phyloP scores from a whole-genome alignment of 2,113 vertebrate species.

The Onychostoma macrolepis region DNA sequence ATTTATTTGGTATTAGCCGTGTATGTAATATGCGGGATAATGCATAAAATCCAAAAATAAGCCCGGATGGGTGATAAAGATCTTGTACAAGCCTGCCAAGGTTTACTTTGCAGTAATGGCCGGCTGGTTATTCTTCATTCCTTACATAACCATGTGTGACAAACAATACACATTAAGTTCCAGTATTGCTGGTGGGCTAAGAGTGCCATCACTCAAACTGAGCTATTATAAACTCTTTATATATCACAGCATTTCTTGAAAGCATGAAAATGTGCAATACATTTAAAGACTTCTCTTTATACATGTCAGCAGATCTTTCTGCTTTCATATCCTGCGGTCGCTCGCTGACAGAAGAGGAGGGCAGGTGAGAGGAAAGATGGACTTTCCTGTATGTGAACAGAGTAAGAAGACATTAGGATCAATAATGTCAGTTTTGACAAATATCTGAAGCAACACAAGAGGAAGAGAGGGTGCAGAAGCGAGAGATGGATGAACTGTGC shows the following conservation, averaged over 20 bases:
- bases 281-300: neutral
- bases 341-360: neutral
- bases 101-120: neutral
- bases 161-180: neutral
- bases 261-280: too few species aligned
- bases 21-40: neutral
- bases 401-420: slow-evolving; percentile 26
- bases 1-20: neutral
- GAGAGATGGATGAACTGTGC: neutral
- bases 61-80: neutral
- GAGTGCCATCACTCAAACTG: neutral
- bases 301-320: neutral
- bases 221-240: neutral
- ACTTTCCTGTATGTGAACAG: neutral
- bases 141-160: neutral
- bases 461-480: neutral
- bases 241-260: neutral
- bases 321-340: neutral
- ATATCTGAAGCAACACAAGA: slow-evolving; percentile 19
- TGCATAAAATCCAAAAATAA: neutral
- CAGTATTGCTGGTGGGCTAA: neutral
- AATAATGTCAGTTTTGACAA: slow-evolving; percentile 45
- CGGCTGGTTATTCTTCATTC: neutral
- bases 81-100: neutral
- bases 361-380: neutral